Conservation (phyloP, 2,113 vertebrate genomes). For the Peucedramus taeniatus region DNA sequence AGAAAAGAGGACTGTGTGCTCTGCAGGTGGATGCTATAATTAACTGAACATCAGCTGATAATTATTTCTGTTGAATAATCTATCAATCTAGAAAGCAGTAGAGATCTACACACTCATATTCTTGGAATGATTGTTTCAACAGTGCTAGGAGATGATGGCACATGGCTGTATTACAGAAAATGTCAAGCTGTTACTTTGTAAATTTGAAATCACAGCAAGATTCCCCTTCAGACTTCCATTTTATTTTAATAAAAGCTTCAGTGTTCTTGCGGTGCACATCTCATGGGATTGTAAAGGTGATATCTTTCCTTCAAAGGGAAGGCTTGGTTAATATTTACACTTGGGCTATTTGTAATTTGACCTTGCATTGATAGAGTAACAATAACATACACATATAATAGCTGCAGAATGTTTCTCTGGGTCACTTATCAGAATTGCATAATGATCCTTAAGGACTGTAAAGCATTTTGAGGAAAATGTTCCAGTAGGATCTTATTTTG, state of each 20-base stretch:
- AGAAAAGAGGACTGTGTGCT: neutral
- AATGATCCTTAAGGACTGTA: neutral
- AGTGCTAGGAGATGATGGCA: neutral
- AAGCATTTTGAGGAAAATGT: neutral
- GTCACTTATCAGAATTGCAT: neutral
- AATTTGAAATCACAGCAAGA: neutral
- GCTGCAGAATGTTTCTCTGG: neutral
- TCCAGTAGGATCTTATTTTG: neutral
- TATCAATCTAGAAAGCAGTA: neutral
- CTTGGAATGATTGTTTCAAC: neutral
- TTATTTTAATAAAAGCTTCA: neutral
- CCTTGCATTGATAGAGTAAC: neutral
- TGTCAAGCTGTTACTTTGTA: neutral
- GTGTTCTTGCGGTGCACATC: neutral
- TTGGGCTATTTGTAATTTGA: neutral
- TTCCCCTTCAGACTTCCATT: neutral
- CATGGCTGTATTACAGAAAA: neutral
- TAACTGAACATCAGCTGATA: neutral
- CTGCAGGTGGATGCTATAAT: neutral
- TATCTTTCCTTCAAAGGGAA: neutral
- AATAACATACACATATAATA: neutral
- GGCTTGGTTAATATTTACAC: neutral
- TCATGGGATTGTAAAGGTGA: neutral
- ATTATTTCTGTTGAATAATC: neutral
- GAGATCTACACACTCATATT: neutral